Conservation (phyloP, 2,113 vertebrate genomes). For the Solenodon paradoxus region DNA sequence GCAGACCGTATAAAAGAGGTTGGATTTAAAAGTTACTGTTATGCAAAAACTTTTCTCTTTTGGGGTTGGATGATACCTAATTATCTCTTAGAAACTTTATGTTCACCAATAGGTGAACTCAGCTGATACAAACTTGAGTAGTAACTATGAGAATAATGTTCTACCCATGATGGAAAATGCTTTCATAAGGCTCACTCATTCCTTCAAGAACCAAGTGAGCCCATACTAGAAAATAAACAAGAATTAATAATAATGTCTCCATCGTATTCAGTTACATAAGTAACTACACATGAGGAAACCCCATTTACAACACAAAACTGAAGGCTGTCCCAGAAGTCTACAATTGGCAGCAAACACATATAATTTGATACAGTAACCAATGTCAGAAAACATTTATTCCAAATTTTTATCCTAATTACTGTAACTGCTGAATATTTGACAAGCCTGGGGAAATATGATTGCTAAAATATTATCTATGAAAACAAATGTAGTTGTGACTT, state of each 20-base stretch:
- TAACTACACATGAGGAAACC: not conserved
- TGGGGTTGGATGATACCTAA: not conserved
- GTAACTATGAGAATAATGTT: not conserved
- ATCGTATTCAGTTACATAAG: not conserved
- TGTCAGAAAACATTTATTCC: not conserved
- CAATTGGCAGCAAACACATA: not conserved
- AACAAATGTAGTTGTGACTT: not conserved
- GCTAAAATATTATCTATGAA: not conserved
- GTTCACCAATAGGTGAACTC: not conserved
- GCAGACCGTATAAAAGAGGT: not conserved
- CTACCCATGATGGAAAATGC: not conserved
- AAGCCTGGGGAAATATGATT: not conserved
- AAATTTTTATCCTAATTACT: not conserved
- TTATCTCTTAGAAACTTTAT: not conserved
- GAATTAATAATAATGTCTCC: not conserved
- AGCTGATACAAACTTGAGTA: not conserved
- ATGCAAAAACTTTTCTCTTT: not conserved
- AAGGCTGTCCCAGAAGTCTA: not conserved
- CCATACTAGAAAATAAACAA: not conserved
- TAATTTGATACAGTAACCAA: not conserved
- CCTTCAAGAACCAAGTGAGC: not conserved
- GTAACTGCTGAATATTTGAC: not conserved
- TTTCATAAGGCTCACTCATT: not conserved
- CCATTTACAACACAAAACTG: not conserved
- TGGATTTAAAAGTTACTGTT: constrained; percentile 1